Base-by-base conservation (phyloP, 2,888 invertebrate species). In the Drosophila macrospina region DNA sequence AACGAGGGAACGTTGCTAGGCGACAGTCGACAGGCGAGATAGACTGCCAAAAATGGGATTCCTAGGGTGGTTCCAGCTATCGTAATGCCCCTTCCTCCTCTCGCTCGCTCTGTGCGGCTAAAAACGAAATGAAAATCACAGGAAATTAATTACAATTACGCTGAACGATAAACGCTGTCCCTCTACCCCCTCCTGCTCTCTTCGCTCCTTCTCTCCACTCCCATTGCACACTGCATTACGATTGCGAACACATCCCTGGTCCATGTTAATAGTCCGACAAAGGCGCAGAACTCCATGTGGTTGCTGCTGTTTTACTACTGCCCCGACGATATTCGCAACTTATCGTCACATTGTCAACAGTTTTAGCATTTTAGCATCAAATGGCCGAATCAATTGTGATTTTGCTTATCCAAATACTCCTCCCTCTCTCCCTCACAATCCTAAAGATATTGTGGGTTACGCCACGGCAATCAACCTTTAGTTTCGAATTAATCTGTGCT, bases 141-240 rank as follows among this genome's bases (percentile, higher is more conserved):
- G 79, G 74, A 88, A 88, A 89, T 89, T 89, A 89, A 89, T 89
- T 87, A 86, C 89, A 86, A 89, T 89, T 86, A 86, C 86, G 80
- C 74, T 77, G 57, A 48, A 66, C 72, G 74, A 73, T 84, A 78
- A 86, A 72, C 73, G 74, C 74, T 74, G 50, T 57, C 45, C 63
- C 68, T 34, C 56, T 11, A 5, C 28, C 28, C 20, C 1, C 41
- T 7, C n/a, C 20, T 8, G 13, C 15, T 10, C 16, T 11, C 6
- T 6, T 30, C 11, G 15, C 28, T n/a, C n/a, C n/a, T n/a, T n/a
- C n/a, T 3, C 13, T 15, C n/a, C n/a, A 2, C 26, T 11, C 45
- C 1, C 15, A 5, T 1, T 0, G 30, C 16, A 11, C n/a, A 28
- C 6, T 42, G 13, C 24, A 34, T 10, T 8, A 44, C 45, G 16